Percentiles rank a stretch among this genome's conserved stretches.
Evolutionary conservation across 2,113 vertebrate species (phyloP).

Genomic region (Microcebus tavaratra): DNA sequence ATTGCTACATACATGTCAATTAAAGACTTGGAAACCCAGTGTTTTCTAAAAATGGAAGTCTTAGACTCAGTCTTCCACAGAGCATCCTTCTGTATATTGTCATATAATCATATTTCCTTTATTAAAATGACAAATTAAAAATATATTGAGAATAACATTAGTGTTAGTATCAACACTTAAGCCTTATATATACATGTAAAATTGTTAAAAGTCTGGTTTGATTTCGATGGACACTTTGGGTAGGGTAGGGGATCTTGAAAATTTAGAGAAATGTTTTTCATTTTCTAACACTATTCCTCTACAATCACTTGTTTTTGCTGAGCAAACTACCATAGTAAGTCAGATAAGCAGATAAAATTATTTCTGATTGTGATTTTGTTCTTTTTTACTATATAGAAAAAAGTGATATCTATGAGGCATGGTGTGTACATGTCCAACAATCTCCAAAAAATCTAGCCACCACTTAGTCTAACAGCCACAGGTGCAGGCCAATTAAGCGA

Average conservation of each 20-base stretch:
- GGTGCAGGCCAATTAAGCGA: neutral
- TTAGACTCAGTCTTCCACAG: neutral
- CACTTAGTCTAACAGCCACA: neutral
- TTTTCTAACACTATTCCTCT: neutral
- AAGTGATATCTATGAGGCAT: neutral
- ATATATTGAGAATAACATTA: neutral
- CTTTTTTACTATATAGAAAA: neutral
- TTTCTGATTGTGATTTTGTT: neutral
- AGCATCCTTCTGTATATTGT: neutral
- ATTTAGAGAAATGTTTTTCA: neutral
- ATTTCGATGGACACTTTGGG: neutral
- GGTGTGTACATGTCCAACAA: neutral
- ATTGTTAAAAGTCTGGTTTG: neutral
- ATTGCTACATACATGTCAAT: neutral
- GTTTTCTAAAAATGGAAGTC: neutral
- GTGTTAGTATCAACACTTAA: neutral
- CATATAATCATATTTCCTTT: neutral
- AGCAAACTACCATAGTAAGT: neutral
- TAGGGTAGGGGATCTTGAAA: neutral
- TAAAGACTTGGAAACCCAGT: neutral
- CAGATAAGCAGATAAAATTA: neutral
- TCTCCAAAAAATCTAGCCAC: rapidly evolving
- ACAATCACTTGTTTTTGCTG: neutral
- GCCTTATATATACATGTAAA: neutral
- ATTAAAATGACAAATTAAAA: neutral